Evolutionary conservation across 2,797 vertebrate species (phyloP).

Genomic region (Premnoplex brunnescens): DNA sequence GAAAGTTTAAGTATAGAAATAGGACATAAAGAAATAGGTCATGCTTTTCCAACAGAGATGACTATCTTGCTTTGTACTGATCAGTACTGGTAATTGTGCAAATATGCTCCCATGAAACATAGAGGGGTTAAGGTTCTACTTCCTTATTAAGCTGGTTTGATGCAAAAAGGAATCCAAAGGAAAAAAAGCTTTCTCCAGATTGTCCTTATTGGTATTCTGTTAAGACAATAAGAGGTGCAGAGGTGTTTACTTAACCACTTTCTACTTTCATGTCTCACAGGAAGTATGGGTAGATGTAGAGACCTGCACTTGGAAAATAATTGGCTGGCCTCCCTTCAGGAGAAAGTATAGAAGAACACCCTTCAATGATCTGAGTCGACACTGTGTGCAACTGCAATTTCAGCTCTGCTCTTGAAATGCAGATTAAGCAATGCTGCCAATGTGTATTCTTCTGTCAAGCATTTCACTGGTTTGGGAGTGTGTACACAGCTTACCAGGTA

Average conservation of each 20-base stretch:
- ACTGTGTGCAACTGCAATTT: neutral
- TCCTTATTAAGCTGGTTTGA: neutral
- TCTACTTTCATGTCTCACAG: neutral
- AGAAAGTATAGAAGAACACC: neutral
- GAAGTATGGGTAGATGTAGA: neutral
- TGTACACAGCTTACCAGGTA: neutral
- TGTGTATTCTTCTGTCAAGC: conserved; percentile 3
- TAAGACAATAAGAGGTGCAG: conserved; percentile 1
- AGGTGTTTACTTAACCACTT: conserved; percentile 21
- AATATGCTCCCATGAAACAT: neutral
- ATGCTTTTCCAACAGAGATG: neutral
- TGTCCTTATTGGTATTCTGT: conserved; percentile 34
- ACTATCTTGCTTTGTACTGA: neutral
- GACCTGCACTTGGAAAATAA: neutral
- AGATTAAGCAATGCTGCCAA: neutral
- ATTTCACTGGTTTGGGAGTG: neutral
- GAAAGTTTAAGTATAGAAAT: neutral
- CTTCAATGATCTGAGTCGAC: neutral
- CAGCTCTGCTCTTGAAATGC: conserved; percentile 30
- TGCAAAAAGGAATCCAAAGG: neutral
- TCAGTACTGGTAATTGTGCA: neutral
- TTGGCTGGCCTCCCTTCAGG: neutral
- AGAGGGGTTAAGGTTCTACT: neutral
- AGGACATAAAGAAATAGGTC: neutral
- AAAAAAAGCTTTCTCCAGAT: neutral